Evolutionary conservation across 2,113 vertebrate species (phyloP), one percentile per base, ranked within the genome.

Genomic region (Myiozetetes cayanensis): DNA sequence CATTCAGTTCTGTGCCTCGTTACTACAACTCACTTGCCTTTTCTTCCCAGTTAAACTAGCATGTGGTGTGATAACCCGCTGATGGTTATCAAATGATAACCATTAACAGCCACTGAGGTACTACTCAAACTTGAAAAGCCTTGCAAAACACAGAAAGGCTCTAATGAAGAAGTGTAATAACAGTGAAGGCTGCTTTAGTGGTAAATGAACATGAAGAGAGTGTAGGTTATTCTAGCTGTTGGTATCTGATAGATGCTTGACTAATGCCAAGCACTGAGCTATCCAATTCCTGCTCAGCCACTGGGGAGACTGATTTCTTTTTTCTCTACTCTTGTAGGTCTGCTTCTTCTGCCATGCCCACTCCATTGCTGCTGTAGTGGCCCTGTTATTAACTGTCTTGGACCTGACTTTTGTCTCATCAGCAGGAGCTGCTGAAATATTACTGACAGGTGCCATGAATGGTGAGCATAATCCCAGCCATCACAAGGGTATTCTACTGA

Each of bases 401-500:
- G 55, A 85, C 43, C 23, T 90, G 50, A 85, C 19, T 91, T 94
- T 68, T 85, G n/a, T 66, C 62, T 74, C 67, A 73, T 66, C 87
- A 85, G 50, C 52, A 84, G 75, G 28, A 95, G 27, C 43, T 83
- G 46, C 55, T 91, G 91, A 94, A 95, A 84, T 95, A 56, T 55
- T 50, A 70, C 47, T 80, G 90, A 62, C 71, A 88, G 78, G 61
- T 89, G 70, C 66, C 87, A 70, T 0, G 1, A 61, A 71, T 0
- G 4, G 49, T 74, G 44, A 92, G 24, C 39, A 39, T 8, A 28
- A 59, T 85, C 71, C 46, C 75, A 93, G 72, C 24, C 22, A 86
- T 81, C 35, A 55, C 35, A 93, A 86, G 53, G 41, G 15, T 76
- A 70, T 71, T 80, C 33, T 77, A 58, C 71, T 77, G 72, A 88